Evolutionary conservation across 64 coral and sea anemone genomes (phyloP), one percentile per base, ranked within the genome.

Genomic region (Montipora cactus): DNA sequence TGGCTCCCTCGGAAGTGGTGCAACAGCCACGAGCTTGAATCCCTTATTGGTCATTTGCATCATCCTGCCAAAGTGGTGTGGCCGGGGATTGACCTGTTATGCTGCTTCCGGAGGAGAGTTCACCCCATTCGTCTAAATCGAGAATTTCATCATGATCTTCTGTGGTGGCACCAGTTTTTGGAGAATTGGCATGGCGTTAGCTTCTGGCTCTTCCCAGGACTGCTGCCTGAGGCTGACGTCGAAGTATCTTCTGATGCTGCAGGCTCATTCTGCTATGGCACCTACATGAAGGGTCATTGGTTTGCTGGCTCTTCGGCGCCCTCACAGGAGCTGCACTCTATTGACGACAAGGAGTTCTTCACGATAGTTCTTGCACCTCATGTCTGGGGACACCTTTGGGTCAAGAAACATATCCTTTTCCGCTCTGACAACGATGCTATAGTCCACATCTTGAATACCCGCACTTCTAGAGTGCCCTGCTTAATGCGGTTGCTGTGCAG

Each of bases 171-270:
- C 37, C 62, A 49, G 68, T 88, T 88, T 37, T 49, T 75, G 3
- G 16, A 12, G 47, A 2, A 55, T 7, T 87, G 83, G 83, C 44
- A 87, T 28, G 83, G 55, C 2, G 61, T 68, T 51, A 88, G 68
- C 55, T 88, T 88, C 59, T 88, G 85, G 85, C 85, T 88, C 14
- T 88, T 73, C 20, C 85, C 85, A 16, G 85, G n/a, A n/a, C n/a
- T n/a, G n/a, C n/a, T n/a, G n/a, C n/a, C n/a, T n/a, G n/a, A n/a
- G n/a, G n/a, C n/a, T n/a, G 81, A 44, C 16, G 28, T 84, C 4
- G 48, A 84, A 62, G 81, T 61, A 10, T 37, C 50, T 14, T 51
- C 21, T 49, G 50, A 62, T 25, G 50, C 10, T 3, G 44, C 79
- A 3, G 20, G 50, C 6, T 0, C 79, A 0, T 6, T 51, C 16